These are phyloP conservation scores for Caenorhabditis zanzibari DNA, from an alignment of 2,888 invertebrate genomes.

Conservation along the genomic window DNA sequence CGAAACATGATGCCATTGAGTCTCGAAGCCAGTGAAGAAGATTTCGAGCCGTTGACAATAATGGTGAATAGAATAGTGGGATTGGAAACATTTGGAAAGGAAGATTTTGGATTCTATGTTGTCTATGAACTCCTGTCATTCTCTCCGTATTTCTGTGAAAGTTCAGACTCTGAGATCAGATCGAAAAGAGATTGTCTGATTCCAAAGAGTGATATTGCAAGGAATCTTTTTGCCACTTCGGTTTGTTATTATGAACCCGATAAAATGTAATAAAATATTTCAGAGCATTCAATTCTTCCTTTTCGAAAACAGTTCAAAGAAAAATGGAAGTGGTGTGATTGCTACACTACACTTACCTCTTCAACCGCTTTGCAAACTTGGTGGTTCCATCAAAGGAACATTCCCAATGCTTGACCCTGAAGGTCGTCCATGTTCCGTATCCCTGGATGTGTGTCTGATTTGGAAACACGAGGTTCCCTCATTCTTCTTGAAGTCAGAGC, in stretches of 20 bases:
- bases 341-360: conserved; percentile 71
- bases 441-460: conserved; percentile 54
- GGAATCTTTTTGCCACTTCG: conserved; percentile 25
- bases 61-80: conserved; percentile 58
- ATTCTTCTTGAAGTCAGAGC: conserved; percentile 35
- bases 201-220: conserved; percentile 53
- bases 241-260: conserved; percentile 26
- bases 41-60: conserved; percentile 56
- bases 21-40: conserved; percentile 17
- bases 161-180: conserved; percentile 46
- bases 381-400: conserved; percentile 73
- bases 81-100: conserved; percentile 35
- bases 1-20: conserved; percentile 52
- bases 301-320: conserved; percentile 61
- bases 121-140: conserved; percentile 73
- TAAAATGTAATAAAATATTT: background rate
- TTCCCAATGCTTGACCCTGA: conserved; percentile 71
- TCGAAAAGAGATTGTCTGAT: conserved; percentile 55
- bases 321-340: conserved; percentile 68
- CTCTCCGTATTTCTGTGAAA: conserved; percentile 74
- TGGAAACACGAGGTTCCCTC: conserved; percentile 64
- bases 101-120: conserved; percentile 55
- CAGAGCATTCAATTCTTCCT: conserved; percentile 76
- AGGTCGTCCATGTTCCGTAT: conserved; percentile 17
- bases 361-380: conserved; percentile 71